Conservation (phyloP, 30 jellyfish, hydroid and myxozoan species). For the Sanderia malayensis region DNA sequence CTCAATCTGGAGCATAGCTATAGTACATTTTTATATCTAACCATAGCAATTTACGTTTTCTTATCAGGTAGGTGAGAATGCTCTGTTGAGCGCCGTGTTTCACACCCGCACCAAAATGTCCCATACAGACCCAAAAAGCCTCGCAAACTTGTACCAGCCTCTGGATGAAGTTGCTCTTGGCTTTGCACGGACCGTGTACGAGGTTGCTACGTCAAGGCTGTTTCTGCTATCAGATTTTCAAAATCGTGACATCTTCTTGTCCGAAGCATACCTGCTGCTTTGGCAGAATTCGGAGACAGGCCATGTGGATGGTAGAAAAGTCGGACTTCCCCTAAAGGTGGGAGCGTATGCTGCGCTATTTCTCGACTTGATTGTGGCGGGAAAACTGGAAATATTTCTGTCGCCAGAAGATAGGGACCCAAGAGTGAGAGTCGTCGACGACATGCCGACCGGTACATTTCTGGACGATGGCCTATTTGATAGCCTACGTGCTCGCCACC, state of each 20-base stretch:
- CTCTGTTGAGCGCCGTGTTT: not conserved
- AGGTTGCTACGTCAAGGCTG: slow-evolving; percentile 61
- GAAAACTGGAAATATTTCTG: slow-evolving; percentile 63
- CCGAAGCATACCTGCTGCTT: slow-evolving; percentile 91
- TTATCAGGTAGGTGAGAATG: not conserved
- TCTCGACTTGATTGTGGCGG: slow-evolving; percentile 76
- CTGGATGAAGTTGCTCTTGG: slow-evolving; percentile 94
- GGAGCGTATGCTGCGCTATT: slow-evolving; percentile 96
- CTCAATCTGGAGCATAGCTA: too few relatives aligned
- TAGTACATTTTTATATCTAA: too few relatives aligned
- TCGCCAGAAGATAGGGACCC: slow-evolving; percentile 80
- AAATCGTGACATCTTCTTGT: slow-evolving; percentile 69
- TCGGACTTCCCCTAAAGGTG: slow-evolving; percentile 90
- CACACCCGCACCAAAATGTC: slow-evolving; percentile 22
- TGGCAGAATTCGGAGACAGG: slow-evolving; percentile 99
- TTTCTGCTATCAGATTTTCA: slow-evolving; percentile 62
- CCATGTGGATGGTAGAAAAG: slow-evolving; percentile 88
- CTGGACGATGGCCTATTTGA: slow-evolving; percentile 85
- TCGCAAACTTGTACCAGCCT: slow-evolving; percentile 93
- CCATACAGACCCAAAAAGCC: slow-evolving; percentile 91
- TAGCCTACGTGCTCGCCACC: slow-evolving; percentile 64
- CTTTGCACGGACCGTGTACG: slow-evolving; percentile 64
- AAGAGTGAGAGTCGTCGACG: slow-evolving; percentile 67
- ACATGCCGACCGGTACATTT: slow-evolving; percentile 57
- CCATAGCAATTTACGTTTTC: too few relatives aligned